These are phyloP conservation scores for Linurgus olivaceus DNA, from an alignment of 2,797 vertebrate genomes.

Conservation along the genomic window DNA sequence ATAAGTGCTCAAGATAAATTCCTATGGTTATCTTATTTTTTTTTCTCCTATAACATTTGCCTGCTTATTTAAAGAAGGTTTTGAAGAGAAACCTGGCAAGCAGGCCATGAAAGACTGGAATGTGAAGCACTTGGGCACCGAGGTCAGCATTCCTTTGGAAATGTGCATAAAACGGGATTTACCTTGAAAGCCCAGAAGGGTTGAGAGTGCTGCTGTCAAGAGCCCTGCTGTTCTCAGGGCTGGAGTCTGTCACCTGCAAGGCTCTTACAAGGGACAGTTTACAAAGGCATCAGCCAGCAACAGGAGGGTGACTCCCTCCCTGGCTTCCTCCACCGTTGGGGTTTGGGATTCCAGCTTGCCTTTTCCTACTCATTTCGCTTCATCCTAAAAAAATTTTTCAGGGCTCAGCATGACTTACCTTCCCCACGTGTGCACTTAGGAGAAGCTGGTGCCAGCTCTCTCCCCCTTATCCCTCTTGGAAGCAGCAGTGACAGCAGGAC, in stretches of 20 bases:
- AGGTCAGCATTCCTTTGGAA: not conserved
- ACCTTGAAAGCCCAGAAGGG: not conserved
- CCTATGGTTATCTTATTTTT: not conserved
- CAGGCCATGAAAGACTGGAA: not conserved
- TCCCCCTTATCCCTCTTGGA: not conserved
- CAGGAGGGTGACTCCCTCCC: not conserved
- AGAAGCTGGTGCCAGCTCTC: accelerated
- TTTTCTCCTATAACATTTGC: not conserved
- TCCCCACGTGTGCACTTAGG: accelerated
- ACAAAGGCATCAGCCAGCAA: not conserved
- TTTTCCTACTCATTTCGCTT: not conserved
- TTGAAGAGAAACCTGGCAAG: not conserved
- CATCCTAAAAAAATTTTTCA: accelerated
- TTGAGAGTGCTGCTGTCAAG: not conserved
- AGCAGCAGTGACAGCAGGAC: not conserved
- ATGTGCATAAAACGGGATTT: accelerated
- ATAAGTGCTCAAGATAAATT: not conserved
- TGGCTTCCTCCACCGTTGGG: not conserved
- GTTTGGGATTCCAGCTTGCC: not conserved
- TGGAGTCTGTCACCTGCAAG: not conserved
- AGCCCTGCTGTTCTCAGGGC: not conserved
- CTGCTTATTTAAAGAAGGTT: not conserved
- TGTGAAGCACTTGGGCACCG: not conserved
- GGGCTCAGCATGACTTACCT: not conserved
- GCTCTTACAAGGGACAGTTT: not conserved